Conservation (phyloP, 30 jellyfish, hydroid and myxozoan species). For the Nemopilema nomurai region DNA sequence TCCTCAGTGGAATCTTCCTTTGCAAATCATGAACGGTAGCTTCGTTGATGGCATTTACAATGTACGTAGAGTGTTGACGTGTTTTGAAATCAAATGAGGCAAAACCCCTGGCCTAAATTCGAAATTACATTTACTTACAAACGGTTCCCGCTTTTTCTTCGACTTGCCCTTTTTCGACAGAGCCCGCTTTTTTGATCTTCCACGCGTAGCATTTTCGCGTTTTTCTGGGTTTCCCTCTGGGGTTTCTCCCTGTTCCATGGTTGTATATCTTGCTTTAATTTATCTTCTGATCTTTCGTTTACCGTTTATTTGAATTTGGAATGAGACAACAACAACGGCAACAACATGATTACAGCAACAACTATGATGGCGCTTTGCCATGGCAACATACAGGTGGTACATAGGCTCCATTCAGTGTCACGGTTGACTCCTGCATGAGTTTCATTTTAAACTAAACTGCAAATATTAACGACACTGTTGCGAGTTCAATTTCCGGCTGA, state of each 20-base stretch:
- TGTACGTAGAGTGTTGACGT: too few species aligned
- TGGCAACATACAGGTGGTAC: constrained; percentile 6
- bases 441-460: too few species aligned
- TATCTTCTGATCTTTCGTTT: background rate
- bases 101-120: background rate
- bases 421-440: too few species aligned
- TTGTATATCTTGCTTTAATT: background rate
- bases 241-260: background rate
- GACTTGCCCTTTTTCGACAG: background rate
- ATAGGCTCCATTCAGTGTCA: too few species aligned
- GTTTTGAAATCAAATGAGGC: too few species aligned
- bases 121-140: constrained; percentile 19
- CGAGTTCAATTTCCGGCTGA: too few species aligned
- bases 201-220: constrained; percentile 14
- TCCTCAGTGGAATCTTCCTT: too few species aligned
- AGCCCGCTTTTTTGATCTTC: constrained; percentile 42
- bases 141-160: constrained; percentile 27
- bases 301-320: background rate
- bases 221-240: background rate
- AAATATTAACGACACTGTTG: too few species aligned
- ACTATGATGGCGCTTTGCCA: constrained; percentile 15
- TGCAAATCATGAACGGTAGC: too few species aligned
- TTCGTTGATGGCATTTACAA: too few species aligned
- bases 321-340: background rate
- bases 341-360: constrained; percentile 12